These are phyloP conservation scores for Eufriesea mexicana DNA, from an alignment of 1,140 invertebrate species.

Conservation along the genomic window DNA sequence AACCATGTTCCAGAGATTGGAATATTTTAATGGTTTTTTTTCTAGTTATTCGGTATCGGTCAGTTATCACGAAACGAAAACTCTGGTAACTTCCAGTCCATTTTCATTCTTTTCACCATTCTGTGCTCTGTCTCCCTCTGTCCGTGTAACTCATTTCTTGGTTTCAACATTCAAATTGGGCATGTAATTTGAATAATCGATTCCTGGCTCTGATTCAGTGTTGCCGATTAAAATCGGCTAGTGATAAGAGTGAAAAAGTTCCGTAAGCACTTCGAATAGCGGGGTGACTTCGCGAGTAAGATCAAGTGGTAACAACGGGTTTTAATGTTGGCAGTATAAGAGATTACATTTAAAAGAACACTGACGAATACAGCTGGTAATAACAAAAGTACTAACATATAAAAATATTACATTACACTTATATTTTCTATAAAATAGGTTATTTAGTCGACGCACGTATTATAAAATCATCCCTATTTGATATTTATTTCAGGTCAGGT, in stretches of 20 bases:
- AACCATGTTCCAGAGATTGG: neutral
- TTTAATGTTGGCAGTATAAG: neutral
- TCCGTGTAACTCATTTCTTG: slow-evolving; percentile 3
- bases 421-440: too few relatives aligned
- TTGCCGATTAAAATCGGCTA: slow-evolving; percentile 33
- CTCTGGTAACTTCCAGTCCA: neutral
- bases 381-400: too few relatives aligned
- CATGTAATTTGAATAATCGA: slow-evolving; percentile 53
- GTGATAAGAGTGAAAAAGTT: slow-evolving; percentile 5
- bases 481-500: too few relatives aligned
- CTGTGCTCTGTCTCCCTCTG: neutral
- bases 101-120: too few relatives aligned
- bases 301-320: neutral
- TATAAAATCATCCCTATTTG: too few relatives aligned
- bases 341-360: too few relatives aligned
- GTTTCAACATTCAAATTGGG: slow-evolving; percentile 43
- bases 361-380: too few relatives aligned
- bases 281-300: neutral
- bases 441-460: too few relatives aligned
- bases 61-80: slow-evolving; percentile 13
- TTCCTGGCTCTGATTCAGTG: neutral
- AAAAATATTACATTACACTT: too few relatives aligned
- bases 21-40: slow-evolving; percentile 20
- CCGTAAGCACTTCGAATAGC: neutral
- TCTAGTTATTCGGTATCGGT: neutral